phyloP scores from a whole-genome alignment of 2,888 invertebrate genomes.

The Ferrisia virgata region DNA sequence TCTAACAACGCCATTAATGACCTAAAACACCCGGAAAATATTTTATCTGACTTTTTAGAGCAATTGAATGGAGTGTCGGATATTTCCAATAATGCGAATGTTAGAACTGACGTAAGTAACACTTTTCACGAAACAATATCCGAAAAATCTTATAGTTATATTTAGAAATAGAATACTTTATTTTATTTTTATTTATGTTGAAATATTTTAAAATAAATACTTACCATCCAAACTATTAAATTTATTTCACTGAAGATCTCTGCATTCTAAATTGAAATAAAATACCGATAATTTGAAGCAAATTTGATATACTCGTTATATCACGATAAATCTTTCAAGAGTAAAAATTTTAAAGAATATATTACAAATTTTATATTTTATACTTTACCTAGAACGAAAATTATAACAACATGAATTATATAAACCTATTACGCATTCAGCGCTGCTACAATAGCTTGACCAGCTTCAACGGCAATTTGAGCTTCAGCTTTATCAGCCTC shows the following conservation, averaged over 20 bases:
- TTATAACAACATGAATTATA: neutral
- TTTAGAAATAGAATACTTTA: neutral
- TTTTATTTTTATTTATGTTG: neutral
- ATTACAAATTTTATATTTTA: slow-evolving; percentile 20
- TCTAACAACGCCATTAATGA: neutral
- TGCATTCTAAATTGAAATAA: neutral
- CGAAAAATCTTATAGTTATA: slow-evolving; percentile 21
- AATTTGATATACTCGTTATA: neutral
- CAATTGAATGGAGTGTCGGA: neutral
- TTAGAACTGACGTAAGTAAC: neutral
- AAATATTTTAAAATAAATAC: neutral
- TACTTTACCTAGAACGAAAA: neutral
- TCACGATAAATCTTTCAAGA: neutral
- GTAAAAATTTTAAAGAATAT: neutral
- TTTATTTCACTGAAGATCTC: neutral
- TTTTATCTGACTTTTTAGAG: slow-evolving; percentile 29
- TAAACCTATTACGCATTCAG: slow-evolving; percentile 18
- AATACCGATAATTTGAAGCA: neutral
- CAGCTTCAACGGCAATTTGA: slow-evolving; percentile 88
- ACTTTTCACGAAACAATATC: slow-evolving; percentile 20
- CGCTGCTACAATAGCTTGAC: slow-evolving; percentile 88
- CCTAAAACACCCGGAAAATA: slow-evolving; percentile 22
- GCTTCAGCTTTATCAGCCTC: slow-evolving; percentile 88
- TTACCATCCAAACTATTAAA: neutral
- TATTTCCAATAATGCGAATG: neutral